A percentile compares a stretch with the other conserved stretches of the same genome.
Conservation (phyloP, 2,888 invertebrate species). For the Eugnorisma glareosa region DNA sequence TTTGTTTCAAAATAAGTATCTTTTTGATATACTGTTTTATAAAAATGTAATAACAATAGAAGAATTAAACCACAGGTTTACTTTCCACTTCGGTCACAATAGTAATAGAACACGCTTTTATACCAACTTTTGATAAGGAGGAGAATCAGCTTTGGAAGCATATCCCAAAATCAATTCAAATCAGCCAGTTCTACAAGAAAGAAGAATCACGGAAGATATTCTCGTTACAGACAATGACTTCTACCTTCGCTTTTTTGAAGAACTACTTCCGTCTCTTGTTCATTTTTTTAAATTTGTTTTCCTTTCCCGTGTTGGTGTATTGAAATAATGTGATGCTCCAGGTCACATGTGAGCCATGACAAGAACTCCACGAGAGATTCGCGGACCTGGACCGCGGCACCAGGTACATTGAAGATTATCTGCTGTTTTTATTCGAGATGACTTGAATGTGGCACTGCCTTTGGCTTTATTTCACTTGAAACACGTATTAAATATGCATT, state of each 20-base stretch:
- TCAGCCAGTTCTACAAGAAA: conserved; percentile 18
- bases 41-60: not conserved
- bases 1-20: not conserved
- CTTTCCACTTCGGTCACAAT: conserved; percentile 17
- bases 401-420: conserved; percentile 76
- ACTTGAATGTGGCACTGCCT: conserved; percentile 44
- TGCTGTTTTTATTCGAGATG: conserved; percentile 68
- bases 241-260: conserved; percentile 13
- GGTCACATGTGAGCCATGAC: conserved; percentile 88
- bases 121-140: conserved; percentile 1
- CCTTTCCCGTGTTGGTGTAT: conserved; percentile 30
- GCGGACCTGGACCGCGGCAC: conserved; percentile 83
- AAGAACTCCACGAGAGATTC: conserved; percentile 83
- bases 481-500: not conserved
- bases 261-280: not conserved
- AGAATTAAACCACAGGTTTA: not conserved
- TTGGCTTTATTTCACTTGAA: not conserved
- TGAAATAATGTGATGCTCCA: conserved; percentile 77
- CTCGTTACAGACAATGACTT: conserved; percentile 25
- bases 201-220: conserved; percentile 23
- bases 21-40: not conserved
- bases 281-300: not conserved
- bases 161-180: not conserved
- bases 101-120: conserved; percentile 37
- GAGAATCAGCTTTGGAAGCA: not conserved